Conservation (phyloP, 2,797 vertebrate species). For the Agapornis canus region DNA sequence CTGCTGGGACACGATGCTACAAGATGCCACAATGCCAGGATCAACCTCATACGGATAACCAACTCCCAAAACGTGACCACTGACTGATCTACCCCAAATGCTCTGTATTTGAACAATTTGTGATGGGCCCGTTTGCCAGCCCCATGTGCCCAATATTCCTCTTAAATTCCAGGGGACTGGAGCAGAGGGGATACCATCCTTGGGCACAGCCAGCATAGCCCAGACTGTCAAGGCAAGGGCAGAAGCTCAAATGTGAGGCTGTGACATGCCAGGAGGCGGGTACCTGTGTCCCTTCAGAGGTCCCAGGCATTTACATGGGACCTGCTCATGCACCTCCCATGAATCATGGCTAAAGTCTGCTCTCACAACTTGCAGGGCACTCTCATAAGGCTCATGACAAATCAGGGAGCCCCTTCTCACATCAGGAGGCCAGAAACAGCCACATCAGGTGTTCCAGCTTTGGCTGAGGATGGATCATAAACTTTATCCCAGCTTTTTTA, state of each 20-base stretch:
- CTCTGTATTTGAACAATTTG: background rate
- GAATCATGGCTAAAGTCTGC: background rate
- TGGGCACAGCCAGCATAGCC: background rate
- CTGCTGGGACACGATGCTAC: background rate
- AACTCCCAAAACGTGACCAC: background rate
- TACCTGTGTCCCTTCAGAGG: background rate
- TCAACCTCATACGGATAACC: background rate
- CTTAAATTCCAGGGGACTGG: background rate
- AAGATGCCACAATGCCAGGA: background rate
- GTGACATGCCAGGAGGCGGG: background rate
- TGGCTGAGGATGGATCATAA: background rate
- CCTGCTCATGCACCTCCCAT: background rate
- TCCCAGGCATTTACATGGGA: background rate
- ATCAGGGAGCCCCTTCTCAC: background rate
- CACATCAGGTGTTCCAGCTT: background rate
- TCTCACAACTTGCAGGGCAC: fast-evolving
- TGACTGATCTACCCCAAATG: background rate
- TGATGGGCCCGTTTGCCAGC: background rate
- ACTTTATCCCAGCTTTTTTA: background rate
- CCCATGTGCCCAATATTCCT: fast-evolving
- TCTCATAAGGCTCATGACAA: fast-evolving
- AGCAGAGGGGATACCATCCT: background rate
- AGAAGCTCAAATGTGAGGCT: background rate
- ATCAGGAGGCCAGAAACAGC: background rate
- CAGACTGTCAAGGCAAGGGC: background rate